Conservation (phyloP, 2,888 invertebrate genomes). For the Papilio elwesi region DNA sequence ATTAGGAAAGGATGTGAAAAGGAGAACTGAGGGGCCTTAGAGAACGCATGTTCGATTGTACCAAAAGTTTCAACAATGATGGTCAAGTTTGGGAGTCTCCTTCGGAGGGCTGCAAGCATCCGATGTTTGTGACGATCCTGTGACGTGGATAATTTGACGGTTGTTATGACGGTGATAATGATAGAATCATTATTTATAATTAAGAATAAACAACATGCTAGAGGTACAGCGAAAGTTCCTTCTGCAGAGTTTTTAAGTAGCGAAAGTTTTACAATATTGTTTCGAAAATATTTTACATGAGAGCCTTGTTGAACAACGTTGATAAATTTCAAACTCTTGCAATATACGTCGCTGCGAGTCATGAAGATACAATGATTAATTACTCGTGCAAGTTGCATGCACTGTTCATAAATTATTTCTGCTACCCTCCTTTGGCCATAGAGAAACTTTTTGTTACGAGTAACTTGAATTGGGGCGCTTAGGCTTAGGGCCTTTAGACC, state of each 20-base stretch:
- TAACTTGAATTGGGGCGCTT: too few species aligned
- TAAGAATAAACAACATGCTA: not conserved
- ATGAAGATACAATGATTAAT: constrained; percentile 5
- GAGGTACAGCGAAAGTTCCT: constrained; percentile 8
- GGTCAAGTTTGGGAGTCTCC: too few species aligned
- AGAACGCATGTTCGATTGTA: too few species aligned
- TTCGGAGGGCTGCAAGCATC: too few species aligned
- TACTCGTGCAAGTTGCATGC: not conserved
- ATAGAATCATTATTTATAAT: not conserved
- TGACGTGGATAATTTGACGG: too few species aligned
- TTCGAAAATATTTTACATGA: not conserved
- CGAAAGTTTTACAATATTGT: constrained; percentile 8
- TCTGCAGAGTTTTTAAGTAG: constrained; percentile 10
- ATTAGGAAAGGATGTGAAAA: too few species aligned
- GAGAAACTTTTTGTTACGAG: not conserved
- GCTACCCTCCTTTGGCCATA: not conserved
- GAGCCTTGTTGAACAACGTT: constrained; percentile 7
- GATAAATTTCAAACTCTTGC: constrained; percentile 18
- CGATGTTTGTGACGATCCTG: too few species aligned
- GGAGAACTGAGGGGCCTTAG: too few species aligned
- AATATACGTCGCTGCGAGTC: not conserved
- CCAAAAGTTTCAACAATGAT: too few species aligned
- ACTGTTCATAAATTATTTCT: not conserved
- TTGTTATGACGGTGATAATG: too few species aligned
- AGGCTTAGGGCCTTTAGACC: too few species aligned